These are phyloP conservation scores for Leptatherina wallacei DNA, from an alignment of 2,797 vertebrate species.

Conservation along the genomic window DNA sequence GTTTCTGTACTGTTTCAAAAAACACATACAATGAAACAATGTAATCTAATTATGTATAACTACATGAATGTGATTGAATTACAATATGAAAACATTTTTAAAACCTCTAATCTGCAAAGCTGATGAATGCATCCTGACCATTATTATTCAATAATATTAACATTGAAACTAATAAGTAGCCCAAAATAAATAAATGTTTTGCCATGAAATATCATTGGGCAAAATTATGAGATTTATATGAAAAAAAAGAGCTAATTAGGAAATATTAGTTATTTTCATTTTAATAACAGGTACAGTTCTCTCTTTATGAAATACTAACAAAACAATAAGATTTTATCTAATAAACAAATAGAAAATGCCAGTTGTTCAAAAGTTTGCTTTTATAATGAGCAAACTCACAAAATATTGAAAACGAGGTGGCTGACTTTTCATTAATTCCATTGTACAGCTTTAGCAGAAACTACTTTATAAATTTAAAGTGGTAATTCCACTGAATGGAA, in stretches of 20 bases:
- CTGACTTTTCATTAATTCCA: neutral
- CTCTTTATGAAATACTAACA: neutral
- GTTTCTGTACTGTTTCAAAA: constrained; percentile 64
- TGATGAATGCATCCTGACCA: neutral
- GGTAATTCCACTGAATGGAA: neutral
- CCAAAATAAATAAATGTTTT: neutral
- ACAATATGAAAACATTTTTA: too few relatives aligned
- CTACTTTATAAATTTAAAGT: neutral
- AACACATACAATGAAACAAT: constrained; percentile 18
- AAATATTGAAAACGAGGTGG: neutral
- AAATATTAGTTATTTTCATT: neutral
- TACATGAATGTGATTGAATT: neutral
- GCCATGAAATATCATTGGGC: too few relatives aligned
- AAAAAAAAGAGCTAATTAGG: too few relatives aligned
- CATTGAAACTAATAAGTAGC: too few relatives aligned
- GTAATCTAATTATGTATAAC: fast-evolving
- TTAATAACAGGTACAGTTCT: neutral
- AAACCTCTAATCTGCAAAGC: neutral
- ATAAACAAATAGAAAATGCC: neutral
- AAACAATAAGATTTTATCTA: neutral
- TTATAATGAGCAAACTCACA: neutral
- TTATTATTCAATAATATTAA: neutral
- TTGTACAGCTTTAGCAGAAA: neutral
- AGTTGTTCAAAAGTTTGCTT: neutral
- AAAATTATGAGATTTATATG: too few relatives aligned